phyloP scores from a whole-genome alignment of 2,888 invertebrate genomes.

The Sepiola atlantica region DNA sequence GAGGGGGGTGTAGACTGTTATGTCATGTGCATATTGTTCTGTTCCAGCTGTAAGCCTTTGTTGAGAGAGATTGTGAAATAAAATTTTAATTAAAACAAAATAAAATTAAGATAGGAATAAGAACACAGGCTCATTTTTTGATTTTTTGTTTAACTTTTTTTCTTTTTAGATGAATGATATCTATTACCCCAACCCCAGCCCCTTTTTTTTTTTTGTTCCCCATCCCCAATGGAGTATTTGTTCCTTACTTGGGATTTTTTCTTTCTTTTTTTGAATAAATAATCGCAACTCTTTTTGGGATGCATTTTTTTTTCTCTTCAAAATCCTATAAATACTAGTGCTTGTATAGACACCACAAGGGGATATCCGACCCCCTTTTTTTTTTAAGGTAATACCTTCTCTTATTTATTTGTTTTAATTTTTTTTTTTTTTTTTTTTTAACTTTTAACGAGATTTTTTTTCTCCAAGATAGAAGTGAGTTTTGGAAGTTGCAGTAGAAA shows the following conservation, averaged over 20 bases:
- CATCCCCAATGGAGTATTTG: not conserved
- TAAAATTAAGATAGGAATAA: not conserved
- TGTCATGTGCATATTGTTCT: not conserved
- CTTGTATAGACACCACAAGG: conserved; percentile 9
- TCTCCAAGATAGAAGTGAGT: not conserved
- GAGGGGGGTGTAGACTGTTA: not conserved
- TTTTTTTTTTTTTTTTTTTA: not conserved
- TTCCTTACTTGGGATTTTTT: not conserved
- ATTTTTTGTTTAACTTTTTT: too few species aligned
- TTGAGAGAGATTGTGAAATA: not conserved
- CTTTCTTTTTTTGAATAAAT: not conserved
- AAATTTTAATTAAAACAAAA: not conserved
- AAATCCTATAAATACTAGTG: conserved; percentile 16
- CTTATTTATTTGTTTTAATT: not conserved
- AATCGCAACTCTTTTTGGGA: not conserved
- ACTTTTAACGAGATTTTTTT: not conserved
- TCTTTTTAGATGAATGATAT: not conserved
- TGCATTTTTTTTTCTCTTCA: not conserved
- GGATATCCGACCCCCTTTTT: not conserved
- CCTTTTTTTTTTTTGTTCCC: not conserved
- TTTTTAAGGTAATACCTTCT: not conserved
- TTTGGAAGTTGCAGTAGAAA: not conserved
- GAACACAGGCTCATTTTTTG: not conserved
- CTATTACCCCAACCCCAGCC: too few species aligned
- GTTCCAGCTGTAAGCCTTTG: not conserved